A percentile compares a stretch with the other conserved stretches of the same genome.
phyloP scores from a whole-genome alignment of 2,113 vertebrate genomes.

The Salvator merianae region DNA sequence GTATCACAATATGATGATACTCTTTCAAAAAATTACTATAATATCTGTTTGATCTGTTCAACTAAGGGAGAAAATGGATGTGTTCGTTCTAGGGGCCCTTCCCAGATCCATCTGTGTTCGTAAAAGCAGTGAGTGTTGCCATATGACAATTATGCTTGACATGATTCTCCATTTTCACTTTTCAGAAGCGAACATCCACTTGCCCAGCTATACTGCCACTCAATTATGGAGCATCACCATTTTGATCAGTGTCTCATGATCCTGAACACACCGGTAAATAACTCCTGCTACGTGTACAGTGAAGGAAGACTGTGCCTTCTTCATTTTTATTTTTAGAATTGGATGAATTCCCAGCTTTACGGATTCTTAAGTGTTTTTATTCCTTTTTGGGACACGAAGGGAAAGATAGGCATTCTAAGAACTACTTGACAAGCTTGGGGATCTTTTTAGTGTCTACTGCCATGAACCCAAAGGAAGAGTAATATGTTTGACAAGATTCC shows the following conservation, averaged over 20 bases:
- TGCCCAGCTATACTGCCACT: slow-evolving; percentile 96
- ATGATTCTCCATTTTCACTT: slow-evolving; percentile 25
- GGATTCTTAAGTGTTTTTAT: slow-evolving; percentile 62
- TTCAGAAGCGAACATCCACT: slow-evolving; percentile 93
- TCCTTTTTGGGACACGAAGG: slow-evolving; percentile 76
- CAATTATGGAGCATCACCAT: slow-evolving; percentile 98
- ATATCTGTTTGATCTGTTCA: not conserved
- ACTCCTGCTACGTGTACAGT: slow-evolving; percentile 19
- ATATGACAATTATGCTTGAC: slow-evolving; percentile 3
- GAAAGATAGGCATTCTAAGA: slow-evolving; percentile 44
- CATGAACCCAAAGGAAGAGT: slow-evolving; percentile 34
- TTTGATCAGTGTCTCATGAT: slow-evolving; percentile 99
- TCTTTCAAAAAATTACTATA: not conserved
- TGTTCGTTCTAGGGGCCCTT: not conserved
- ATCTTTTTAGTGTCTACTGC: slow-evolving; percentile 34
- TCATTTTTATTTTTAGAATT: slow-evolving; percentile 68
- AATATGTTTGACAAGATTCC: slow-evolving; percentile 9
- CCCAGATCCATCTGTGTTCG: not conserved
- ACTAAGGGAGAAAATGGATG: not conserved
- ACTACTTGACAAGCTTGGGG: slow-evolving; percentile 27
- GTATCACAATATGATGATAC: no score
- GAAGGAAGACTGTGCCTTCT: slow-evolving; percentile 41
- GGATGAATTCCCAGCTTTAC: slow-evolving; percentile 64
- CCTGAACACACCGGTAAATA: slow-evolving; percentile 92
- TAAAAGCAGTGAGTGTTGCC: slow-evolving; percentile 9